Conservation (phyloP, 2,113 vertebrate genomes). For the Ranitomeya imitator region DNA sequence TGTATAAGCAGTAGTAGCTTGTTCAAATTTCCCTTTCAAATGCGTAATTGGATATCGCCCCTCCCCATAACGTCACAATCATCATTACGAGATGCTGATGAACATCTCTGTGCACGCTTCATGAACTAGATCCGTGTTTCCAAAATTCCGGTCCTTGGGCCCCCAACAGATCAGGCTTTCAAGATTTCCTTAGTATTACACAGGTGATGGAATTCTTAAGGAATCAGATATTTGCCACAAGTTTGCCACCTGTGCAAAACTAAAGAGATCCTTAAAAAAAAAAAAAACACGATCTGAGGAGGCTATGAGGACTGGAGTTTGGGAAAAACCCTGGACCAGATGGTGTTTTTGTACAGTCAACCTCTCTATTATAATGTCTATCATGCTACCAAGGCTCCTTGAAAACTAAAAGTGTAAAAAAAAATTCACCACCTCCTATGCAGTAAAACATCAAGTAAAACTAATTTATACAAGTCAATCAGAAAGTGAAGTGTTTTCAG, state of each 20-base stretch:
- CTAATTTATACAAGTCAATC: not conserved
- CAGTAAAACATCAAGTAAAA: not conserved
- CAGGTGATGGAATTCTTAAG: too few relatives aligned
- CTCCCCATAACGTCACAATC: too few relatives aligned
- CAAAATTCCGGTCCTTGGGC: too few relatives aligned
- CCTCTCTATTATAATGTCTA: not conserved
- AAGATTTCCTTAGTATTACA: too few relatives aligned
- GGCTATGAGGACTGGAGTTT: too few relatives aligned
- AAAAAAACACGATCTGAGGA: too few relatives aligned
- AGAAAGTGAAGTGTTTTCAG: not conserved
- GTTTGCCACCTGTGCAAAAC: too few relatives aligned
- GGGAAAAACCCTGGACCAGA: too few relatives aligned
- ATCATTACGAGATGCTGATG: not conserved
- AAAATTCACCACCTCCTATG: not conserved
- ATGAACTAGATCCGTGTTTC: not conserved
- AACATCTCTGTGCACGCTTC: not conserved
- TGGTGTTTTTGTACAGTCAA: not conserved
- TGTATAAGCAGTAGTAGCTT: not conserved
- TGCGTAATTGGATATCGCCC: not conserved
- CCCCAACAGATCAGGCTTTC: too few relatives aligned
- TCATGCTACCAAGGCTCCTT: not conserved
- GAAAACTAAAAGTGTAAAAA: not conserved
- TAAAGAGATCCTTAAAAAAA: too few relatives aligned
- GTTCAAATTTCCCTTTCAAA: not conserved
- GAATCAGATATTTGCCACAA: too few relatives aligned